Percentiles rank a stretch among this genome's conserved stretches.
These are phyloP conservation scores for Umimayanthus kanabou DNA, from an alignment of 92 coral and sea anemone species.

Conservation along the genomic window DNA sequence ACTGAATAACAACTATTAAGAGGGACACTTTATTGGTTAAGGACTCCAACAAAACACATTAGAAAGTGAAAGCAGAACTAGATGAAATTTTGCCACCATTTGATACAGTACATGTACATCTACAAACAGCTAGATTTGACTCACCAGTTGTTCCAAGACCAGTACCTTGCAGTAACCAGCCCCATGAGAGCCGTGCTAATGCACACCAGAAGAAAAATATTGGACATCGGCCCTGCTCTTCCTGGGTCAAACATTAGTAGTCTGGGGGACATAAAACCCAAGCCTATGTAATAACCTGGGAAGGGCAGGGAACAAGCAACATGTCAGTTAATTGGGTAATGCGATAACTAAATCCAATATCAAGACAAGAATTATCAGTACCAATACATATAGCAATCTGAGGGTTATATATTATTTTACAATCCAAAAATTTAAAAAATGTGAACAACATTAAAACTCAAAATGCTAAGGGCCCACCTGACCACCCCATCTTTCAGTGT, in stretches of 20 bases:
- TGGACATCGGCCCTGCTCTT: conserved; percentile 65
- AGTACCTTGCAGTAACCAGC: conserved; percentile 66
- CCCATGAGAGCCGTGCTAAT: conserved; percentile 65
- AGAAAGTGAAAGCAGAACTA: no score
- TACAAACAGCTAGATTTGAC: background rate
- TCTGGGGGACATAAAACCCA: conserved; percentile 77
- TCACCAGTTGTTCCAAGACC: conserved; percentile 98
- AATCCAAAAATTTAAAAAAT: no score
- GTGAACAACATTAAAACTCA: no score
- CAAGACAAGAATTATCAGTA: background rate
- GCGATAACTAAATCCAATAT: background rate
- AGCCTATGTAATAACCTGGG: conserved; percentile 85
- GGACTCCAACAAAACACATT: no score
- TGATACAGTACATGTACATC: background rate
- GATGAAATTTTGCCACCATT: no score
- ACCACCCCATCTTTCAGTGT: no score
- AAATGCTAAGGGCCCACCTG: no score
- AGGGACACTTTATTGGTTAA: no score
- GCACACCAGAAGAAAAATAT: conserved; percentile 65
- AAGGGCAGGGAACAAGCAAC: conserved; percentile 9
- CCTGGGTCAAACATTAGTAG: conserved; percentile 76
- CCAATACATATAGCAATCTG: no score
- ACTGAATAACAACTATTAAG: no score
- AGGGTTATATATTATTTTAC: no score
- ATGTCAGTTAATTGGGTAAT: background rate